A percentile compares a stretch with the other conserved stretches of the same genome.
Evolutionary conservation across 2,888 invertebrate genomes (phyloP).

Genomic region (Mimachlamys varia): DNA sequence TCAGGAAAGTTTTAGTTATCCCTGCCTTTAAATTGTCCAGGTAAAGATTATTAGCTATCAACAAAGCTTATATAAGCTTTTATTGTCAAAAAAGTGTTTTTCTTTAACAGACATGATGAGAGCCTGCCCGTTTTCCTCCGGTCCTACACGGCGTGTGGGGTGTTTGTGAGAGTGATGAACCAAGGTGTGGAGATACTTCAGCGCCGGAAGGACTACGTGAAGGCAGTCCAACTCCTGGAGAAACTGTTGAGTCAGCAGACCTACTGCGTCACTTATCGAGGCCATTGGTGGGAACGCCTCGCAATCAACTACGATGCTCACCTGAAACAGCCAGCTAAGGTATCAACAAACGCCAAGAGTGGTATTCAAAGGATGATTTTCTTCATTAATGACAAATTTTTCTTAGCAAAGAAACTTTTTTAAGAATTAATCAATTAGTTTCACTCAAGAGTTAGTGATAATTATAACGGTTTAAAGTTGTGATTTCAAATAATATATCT

Average conservation of each 20-base stretch:
- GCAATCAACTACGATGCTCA: slow-evolving; percentile 85
- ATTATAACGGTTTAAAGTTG: no score
- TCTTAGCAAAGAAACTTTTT: no score
- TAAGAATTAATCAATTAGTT: no score
- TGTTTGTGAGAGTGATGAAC: slow-evolving; percentile 80
- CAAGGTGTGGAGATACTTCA: slow-evolving; percentile 83
- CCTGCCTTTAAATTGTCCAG: no score
- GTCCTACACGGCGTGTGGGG: slow-evolving; percentile 84
- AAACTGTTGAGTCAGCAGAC: slow-evolving; percentile 83
- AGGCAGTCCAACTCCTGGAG: slow-evolving; percentile 84
- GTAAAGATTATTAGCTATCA: no score
- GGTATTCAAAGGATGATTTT: no score
- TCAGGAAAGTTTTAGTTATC: no score
- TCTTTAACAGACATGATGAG: slow-evolving; percentile 67
- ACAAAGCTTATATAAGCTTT: no score
- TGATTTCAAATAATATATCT: no score
- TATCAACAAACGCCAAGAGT: slow-evolving; percentile 50
- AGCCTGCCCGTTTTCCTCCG: slow-evolving; percentile 84
- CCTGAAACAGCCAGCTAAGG: slow-evolving; percentile 80
- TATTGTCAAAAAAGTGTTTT: no score
- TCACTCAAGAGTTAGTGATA: no score
- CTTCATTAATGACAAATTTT: no score
- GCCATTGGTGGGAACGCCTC: slow-evolving; percentile 85
- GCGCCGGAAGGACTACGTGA: slow-evolving; percentile 80
- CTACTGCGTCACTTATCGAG: slow-evolving; percentile 80